A percentile compares a stretch with the other conserved stretches of the same genome.
These are phyloP conservation scores for Hypanus sabinus DNA, from an alignment of 2,113 vertebrate species.

Conservation along the genomic window DNA sequence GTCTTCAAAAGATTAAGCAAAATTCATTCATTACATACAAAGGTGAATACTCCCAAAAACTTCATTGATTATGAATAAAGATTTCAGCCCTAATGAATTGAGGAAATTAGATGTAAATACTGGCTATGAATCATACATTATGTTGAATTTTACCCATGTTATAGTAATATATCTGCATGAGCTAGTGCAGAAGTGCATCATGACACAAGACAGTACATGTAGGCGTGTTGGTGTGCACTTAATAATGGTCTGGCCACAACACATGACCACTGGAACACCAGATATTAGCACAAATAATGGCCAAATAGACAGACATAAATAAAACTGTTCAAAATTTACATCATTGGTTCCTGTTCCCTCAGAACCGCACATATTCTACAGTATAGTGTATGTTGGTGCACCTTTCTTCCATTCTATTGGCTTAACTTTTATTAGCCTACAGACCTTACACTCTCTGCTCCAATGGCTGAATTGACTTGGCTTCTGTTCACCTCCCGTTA, in stretches of 20 bases:
- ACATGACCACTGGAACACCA: neutral
- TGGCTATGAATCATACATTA: neutral
- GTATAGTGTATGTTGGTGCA: no score
- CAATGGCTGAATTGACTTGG: no score
- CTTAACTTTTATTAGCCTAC: no score
- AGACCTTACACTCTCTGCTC: no score
- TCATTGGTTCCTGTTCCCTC: neutral
- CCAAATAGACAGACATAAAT: neutral
- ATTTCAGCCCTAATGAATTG: neutral
- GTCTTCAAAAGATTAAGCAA: neutral
- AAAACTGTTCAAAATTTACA: neutral
- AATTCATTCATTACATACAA: neutral
- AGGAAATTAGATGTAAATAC: neutral
- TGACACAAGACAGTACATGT: neutral
- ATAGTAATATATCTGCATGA: neutral
- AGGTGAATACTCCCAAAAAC: neutral
- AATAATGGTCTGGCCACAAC: neutral
- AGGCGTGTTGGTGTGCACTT: neutral
- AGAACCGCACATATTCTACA: no score
- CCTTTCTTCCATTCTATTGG: no score
- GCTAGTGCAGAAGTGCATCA: neutral
- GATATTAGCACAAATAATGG: neutral
- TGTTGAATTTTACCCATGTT: neutral
- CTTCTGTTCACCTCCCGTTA: no score
- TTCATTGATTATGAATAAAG: neutral